A percentile compares a stretch with the other conserved stretches of the same genome.
phyloP scores from a whole-genome alignment of 2,113 vertebrate genomes.

The Lynx canadensis region DNA sequence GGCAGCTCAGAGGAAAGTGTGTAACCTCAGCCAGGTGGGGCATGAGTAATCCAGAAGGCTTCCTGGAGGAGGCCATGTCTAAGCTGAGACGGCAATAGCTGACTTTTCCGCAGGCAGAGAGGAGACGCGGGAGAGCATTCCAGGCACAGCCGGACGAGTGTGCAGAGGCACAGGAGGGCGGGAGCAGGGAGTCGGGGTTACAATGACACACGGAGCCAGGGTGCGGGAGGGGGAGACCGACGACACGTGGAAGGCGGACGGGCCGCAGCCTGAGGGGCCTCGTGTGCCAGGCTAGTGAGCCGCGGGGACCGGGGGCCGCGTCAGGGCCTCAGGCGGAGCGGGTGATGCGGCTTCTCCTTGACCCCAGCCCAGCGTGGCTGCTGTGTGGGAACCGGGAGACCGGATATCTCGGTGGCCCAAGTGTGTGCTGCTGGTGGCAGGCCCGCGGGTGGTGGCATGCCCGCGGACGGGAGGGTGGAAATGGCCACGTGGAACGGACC shows the following conservation, averaged over 20 bases:
- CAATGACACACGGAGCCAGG: not conserved
- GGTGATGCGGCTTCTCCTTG: not conserved
- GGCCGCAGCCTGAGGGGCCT: not conserved
- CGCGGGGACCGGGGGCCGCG: too few relatives aligned
- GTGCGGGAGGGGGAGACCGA: not conserved
- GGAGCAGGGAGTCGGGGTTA: not conserved
- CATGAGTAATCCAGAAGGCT: not conserved
- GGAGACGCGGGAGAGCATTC: not conserved
- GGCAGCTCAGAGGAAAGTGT: not conserved
- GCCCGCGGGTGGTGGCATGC: not conserved
- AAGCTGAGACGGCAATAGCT: not conserved
- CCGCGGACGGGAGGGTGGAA: not conserved
- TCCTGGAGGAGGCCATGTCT: not conserved
- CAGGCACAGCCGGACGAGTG: not conserved
- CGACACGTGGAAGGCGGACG: rapidly evolving
- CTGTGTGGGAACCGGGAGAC: not conserved
- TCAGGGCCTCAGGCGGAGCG: not conserved
- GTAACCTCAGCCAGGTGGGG: too few relatives aligned
- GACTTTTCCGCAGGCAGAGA: not conserved
- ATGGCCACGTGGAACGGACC: not conserved
- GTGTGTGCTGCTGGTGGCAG: too few relatives aligned
- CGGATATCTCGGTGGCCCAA: rapidly evolving
- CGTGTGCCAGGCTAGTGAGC: not conserved
- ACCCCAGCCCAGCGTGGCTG: too few relatives aligned
- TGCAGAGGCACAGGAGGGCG: not conserved